phyloP scores from a whole-genome alignment of 2,113 vertebrate species.

The Brienomyrus longianalis region DNA sequence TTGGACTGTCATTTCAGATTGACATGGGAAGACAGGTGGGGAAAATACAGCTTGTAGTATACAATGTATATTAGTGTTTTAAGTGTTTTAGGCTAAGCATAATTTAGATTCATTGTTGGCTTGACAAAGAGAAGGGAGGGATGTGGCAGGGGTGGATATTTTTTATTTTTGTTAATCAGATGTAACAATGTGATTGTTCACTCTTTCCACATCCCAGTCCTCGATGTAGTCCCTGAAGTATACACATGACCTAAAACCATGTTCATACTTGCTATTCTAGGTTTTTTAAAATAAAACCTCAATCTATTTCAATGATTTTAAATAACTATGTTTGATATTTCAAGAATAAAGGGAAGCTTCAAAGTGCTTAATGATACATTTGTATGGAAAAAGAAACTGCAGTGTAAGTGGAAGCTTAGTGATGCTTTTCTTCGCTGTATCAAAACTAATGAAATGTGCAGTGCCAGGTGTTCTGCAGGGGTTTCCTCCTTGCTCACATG shows the following conservation, averaged over 20 bases:
- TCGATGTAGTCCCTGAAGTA: conserved; percentile 56
- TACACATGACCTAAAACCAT: conserved; percentile 52
- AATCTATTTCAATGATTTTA: conserved; percentile 63
- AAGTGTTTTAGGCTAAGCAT: conserved; percentile 55
- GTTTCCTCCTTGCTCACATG: conserved; percentile 13
- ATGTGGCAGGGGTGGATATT: conserved; percentile 50
- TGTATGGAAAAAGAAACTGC: not conserved
- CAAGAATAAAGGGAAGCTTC: not conserved
- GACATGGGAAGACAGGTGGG: conserved; percentile 40
- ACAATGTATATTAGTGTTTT: conserved; percentile 67
- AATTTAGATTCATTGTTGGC: conserved; percentile 52
- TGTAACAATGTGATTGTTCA: conserved; percentile 17
- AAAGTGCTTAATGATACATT: not conserved
- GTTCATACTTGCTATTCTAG: conserved; percentile 47
- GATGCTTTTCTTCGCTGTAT: not conserved
- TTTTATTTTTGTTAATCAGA: conserved; percentile 16
- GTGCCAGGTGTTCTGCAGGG: conserved; percentile 32
- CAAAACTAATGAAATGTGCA: not conserved
- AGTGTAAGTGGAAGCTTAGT: not conserved
- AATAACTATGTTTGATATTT: not conserved
- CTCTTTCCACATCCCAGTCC: conserved; percentile 27
- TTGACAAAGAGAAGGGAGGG: conserved; percentile 44
- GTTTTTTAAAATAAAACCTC: conserved; percentile 62
- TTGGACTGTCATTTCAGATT: conserved; percentile 38
- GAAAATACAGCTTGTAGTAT: conserved; percentile 59